Evolutionary conservation across 1,140 invertebrate species (phyloP), one percentile per base, ranked within the genome.

Genomic region (Aphelinus atriplicis): DNA sequence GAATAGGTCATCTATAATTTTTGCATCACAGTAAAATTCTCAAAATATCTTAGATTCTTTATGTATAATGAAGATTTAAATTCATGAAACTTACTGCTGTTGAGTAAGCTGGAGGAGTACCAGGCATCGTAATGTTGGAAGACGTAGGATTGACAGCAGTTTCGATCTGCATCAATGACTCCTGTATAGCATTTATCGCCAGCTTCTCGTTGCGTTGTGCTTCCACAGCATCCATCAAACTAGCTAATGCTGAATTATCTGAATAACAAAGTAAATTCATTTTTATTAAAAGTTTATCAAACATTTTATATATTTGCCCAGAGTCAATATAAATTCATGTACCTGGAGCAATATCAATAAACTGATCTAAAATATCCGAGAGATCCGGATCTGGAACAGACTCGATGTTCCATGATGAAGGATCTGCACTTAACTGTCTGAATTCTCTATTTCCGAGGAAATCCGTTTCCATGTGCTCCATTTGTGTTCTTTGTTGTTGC

Each of bases 111-210:
- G 92, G 91, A 71, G 91, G 91, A 43, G 90, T 90, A 79, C 90
- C 90, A 73, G 89, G 84, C 75, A 90, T 83, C 43, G 89, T 86
- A 77, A 89, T 89, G 53, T 90, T 90, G 79, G 91, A 92, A 80
- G 92, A 91, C 67, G 91, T 90, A 62, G 92, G 90, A 84, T 90
- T 91, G 73, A 91, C 90, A 65, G 86, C 91, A 83, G 92, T 94
- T 84, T 92, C 92, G 80, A 90, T 93, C 80, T 93, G 93, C 95
- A 97, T 97, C 73, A 98, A 88, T 81, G 94, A 95, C 84, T 95
- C 93, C 81, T 96, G 94, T 81, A 98, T 98, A 7, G 92, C 94
- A 82, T 93, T 95, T 68, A 98, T 97, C 26, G 94, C 96, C 86
- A 94, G 91, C 83, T 93, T 93, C 80, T 96, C 94, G 79, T 92